Evolutionary conservation across 2,797 vertebrate species (phyloP), one percentile per base, ranked within the genome.

Genomic region (Lutjanus campechanus): DNA sequence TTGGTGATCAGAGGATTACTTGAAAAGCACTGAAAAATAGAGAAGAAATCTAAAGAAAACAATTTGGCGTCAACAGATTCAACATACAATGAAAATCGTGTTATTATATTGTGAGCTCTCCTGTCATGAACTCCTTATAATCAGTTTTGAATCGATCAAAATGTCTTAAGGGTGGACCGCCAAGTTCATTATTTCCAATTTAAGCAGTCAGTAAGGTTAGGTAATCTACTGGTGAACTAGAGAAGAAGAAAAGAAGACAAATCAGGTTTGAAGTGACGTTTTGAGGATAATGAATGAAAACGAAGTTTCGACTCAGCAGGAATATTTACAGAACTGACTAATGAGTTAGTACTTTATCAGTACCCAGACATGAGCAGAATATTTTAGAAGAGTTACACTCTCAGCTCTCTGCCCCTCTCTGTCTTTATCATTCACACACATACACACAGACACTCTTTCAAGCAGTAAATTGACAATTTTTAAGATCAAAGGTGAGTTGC

Each of bases 401-500:
- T 64, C 29, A 53, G 40, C 47, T 53, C 29, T 71, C 73, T 47
- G 20, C 46, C 15, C 29, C 43, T 36, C 47, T 11, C 29, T 22
- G 11, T n/a, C 13, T 41, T 43, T 41, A 72, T 87, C 59, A 81
- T 59, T 62, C 0, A 54, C 60, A 65, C 40, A 69, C 54, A 65
- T 1, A 54, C 60, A 65, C 40, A 69, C 54, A 55, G 13, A 19
- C 7, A 65, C 50, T 61, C 71, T 87, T 62, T 85, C 76, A 86
- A 79, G 83, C 77, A 82, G 80, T 50, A 88, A 88, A 88, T 87
- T 80, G 81, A 2, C 73, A 68, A 84, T 89, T 91, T 86, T 69
- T 43, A 5, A 81, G 85, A 92, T 93, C 92, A 92, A 91, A 93
- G 81, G 64, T 70, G 13, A 73, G 19, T 44, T 89, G 59, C 81